Conservation (phyloP, 1,140 invertebrate species). For the Drosophila subpulchrella region DNA sequence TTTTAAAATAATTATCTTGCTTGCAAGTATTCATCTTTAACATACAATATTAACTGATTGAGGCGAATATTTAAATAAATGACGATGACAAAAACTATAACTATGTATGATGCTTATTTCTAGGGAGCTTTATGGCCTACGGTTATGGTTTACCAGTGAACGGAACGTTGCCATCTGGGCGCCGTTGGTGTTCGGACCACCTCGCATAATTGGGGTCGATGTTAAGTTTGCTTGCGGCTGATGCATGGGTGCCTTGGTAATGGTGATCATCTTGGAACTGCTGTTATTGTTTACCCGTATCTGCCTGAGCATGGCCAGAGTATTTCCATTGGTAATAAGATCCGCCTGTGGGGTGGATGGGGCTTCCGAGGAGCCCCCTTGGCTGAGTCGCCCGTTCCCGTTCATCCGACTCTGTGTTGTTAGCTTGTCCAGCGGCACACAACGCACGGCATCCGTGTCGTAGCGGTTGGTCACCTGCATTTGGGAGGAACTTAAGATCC, state of each 20-base stretch:
- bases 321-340: slow-evolving; percentile 1
- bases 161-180: neutral
- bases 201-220: slow-evolving; percentile 8
- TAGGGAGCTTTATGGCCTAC: slow-evolving; percentile 7
- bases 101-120: slow-evolving; percentile 7
- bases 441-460: slow-evolving; percentile 39
- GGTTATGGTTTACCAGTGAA: neutral
- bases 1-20: slow-evolving; percentile 6
- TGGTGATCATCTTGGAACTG: slow-evolving; percentile 30
- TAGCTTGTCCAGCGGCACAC: slow-evolving; percentile 62
- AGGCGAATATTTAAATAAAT: slow-evolving; percentile 25
- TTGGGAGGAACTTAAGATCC: slow-evolving; percentile 22
- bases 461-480: slow-evolving; percentile 23
- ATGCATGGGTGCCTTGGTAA: slow-evolving; percentile 18
- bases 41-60: slow-evolving; percentile 1
- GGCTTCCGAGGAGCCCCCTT: neutral
- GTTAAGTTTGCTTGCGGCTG: neutral
- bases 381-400: neutral
- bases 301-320: slow-evolving; percentile 22
- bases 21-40: slow-evolving; percentile 10
- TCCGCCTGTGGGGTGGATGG: slow-evolving; percentile 18
- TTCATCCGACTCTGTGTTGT: slow-evolving; percentile 18
- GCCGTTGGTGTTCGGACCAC: neutral
- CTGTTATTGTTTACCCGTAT: slow-evolving; percentile 46
- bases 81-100: slow-evolving; percentile 13